Base-by-base conservation (phyloP, 1,140 invertebrate species). In the Ooceraea biroi region DNA sequence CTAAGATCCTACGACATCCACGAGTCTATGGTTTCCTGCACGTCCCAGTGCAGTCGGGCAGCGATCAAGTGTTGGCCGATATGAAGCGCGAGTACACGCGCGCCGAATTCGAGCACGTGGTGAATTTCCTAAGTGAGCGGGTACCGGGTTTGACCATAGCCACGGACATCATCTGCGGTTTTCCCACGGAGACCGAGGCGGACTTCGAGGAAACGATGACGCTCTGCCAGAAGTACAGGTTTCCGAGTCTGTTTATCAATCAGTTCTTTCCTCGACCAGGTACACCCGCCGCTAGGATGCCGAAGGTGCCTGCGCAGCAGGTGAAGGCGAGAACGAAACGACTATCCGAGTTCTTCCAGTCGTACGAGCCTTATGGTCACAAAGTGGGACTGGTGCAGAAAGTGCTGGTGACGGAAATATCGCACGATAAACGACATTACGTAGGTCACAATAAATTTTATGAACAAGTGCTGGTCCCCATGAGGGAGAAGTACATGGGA, bases 141-240 rank as follows among this genome's bases (percentile, higher is more conserved):
- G 97, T 99, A 3, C 97, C 97, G 0, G 96, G 96, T 4, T 96
- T 99, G 10, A 99, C 98, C 1, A 98, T 99, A 89, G 99, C 98
- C 0, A 99, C 99, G 0, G 99, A 99, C 93, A 97, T 99, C 48
- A 99, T 99, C 90, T 99, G 99, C 94, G 99, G 99, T 0, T 99
- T 99, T 94, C 99, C 99, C 0, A 99, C 98, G 3, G 99, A 99
- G 95, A 99, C 98, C 0, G 96, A 97, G 25, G 92, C 95, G 84
- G 98, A 99, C 94, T 99, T 99, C 94, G 95, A 98, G 58, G 96
- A 98, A 77, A 99, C 98, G 0, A 95, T 99, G 95, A 92, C 95
- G 3, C 94, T 99, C 0, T 98, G 99, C 90, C 93, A 95, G 72
- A 97, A 98, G 91, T 98, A 99, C 91, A 96, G 97, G 88, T 99